A percentile compares a stretch with the other conserved stretches of the same genome.
These are phyloP conservation scores for Trogon surrucura DNA, from an alignment of 2,113 vertebrate genomes.

Conservation along the genomic window DNA sequence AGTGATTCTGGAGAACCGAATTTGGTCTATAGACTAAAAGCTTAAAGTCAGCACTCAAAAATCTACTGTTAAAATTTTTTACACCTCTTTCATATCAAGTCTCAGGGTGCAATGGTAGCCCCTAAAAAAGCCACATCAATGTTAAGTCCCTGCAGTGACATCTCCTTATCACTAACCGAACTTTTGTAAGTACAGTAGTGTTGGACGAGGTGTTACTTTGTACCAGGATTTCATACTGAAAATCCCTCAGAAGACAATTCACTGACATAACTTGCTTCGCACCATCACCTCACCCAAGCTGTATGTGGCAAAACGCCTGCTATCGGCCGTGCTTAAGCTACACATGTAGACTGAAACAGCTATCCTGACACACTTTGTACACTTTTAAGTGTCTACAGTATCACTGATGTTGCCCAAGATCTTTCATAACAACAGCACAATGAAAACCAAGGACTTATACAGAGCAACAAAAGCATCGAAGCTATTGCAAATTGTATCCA, in stretches of 20 bases:
- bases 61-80: neutral
- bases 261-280: neutral
- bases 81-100: neutral
- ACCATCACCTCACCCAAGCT: neutral
- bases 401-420: neutral
- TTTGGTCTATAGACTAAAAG: neutral
- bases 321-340: neutral
- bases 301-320: neutral
- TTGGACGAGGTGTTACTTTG: neutral
- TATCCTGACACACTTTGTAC: neutral
- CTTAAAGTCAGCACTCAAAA: neutral
- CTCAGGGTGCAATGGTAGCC: neutral
- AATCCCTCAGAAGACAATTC: neutral
- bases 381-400: neutral
- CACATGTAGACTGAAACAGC: accelerated
- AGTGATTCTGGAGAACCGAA: neutral
- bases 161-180: neutral
- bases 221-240: neutral
- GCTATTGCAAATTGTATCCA: neutral
- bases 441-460: neutral
- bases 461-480: neutral
- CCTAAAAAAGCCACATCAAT: neutral
- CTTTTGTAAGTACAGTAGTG: neutral
- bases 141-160: neutral
- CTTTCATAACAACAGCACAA: neutral